These are phyloP conservation scores for Tympanoctomys barrerae DNA, from an alignment of 2,797 vertebrate genomes.

Conservation along the genomic window DNA sequence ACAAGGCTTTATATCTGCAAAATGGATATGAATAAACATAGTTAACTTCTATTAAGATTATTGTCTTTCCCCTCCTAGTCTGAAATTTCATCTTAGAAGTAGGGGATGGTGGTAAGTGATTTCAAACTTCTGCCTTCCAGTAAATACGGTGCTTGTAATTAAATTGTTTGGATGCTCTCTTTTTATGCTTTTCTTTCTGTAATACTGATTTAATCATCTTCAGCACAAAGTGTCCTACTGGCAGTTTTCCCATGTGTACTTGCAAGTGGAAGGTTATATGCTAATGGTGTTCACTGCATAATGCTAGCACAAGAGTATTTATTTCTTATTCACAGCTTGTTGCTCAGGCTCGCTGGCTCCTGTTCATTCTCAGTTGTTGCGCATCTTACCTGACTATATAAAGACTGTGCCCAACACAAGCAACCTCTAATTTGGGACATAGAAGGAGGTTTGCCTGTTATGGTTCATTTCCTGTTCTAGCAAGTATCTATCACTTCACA, in stretches of 20 bases:
- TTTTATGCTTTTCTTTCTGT: constrained; percentile 61
- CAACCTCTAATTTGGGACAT: background rate
- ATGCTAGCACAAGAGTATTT: constrained; percentile 29
- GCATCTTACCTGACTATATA: background rate
- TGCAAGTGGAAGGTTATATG: constrained; percentile 70
- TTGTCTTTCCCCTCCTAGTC: constrained; percentile 55
- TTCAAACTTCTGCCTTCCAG: constrained; percentile 72
- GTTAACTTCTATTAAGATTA: constrained; percentile 39
- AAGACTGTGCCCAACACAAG: background rate
- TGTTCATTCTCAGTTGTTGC: constrained; percentile 9
- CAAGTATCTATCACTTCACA: background rate
- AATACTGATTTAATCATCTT: constrained; percentile 77
- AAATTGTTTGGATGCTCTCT: constrained; percentile 70
- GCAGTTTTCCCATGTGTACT: constrained; percentile 70
- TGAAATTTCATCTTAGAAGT: constrained; percentile 78
- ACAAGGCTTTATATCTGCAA: background rate
- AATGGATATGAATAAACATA: constrained; percentile 37
- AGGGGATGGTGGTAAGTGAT: constrained; percentile 64
- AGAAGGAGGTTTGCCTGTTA: background rate
- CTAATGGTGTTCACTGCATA: constrained; percentile 74
- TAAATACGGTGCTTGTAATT: constrained; percentile 68
- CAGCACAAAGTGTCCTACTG: constrained; percentile 53
- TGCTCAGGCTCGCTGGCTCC: constrained; percentile 26
- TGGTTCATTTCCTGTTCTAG: background rate
- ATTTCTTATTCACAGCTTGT: constrained; percentile 67